Conservation (phyloP, 2,888 invertebrate genomes). For the Eretmocerus hayati region DNA sequence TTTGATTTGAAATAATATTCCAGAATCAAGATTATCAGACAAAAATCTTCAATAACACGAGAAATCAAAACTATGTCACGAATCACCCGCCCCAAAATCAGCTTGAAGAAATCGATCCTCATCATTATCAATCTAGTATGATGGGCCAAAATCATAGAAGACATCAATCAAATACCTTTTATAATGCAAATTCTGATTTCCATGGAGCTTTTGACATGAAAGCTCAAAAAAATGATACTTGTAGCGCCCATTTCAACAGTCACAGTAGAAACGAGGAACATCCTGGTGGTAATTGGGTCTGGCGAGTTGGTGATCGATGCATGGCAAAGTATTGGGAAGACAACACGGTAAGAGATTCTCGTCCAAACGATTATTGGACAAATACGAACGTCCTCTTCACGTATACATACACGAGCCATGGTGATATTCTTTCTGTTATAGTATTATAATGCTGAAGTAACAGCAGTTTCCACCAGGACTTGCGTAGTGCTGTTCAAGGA, state of each 20-base stretch:
- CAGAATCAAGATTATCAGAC: conserved; percentile 25
- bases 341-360: conserved; percentile 69
- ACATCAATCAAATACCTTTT: conserved; percentile 32
- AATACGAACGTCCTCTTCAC: no score
- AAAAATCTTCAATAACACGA: conserved; percentile 24
- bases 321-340: conserved; percentile 93
- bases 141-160: conserved; percentile 27
- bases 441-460: conserved; percentile 79
- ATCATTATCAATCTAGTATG: conserved; percentile 10
- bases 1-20: neutral
- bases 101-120: conserved; percentile 26
- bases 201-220: conserved; percentile 19
- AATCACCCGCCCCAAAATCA: conserved; percentile 17
- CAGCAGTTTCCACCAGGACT: conserved; percentile 72
- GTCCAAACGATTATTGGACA: neutral
- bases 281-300: conserved; percentile 46
- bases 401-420: no score
- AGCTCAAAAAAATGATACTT: conserved; percentile 25
- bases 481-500: conserved; percentile 81
- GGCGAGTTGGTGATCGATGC: conserved; percentile 77
- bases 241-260: conserved; percentile 30
- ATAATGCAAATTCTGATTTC: conserved; percentile 18
- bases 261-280: conserved; percentile 28
- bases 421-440: no score
- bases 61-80: conserved; percentile 27